These are phyloP conservation scores for Platanista minor DNA, from an alignment of 2,113 vertebrate genomes.

Conservation along the genomic window DNA sequence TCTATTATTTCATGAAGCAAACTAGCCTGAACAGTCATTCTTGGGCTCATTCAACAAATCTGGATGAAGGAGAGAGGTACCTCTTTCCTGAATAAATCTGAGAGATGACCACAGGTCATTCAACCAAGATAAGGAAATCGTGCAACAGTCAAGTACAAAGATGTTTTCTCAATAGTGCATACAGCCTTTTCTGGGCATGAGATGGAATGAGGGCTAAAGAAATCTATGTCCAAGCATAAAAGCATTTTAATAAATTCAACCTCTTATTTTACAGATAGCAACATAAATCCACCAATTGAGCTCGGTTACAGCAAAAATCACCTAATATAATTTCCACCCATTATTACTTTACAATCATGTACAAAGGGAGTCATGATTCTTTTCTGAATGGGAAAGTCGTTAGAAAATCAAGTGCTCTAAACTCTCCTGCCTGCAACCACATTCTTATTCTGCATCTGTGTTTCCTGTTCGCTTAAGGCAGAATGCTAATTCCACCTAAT, in stretches of 20 bases:
- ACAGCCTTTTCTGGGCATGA: too few relatives aligned
- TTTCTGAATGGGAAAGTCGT: neutral
- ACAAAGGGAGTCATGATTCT: neutral
- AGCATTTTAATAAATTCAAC: neutral
- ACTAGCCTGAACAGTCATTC: neutral
- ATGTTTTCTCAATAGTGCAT: neutral
- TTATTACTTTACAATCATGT: neutral
- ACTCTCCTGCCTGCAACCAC: neutral
- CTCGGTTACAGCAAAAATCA: neutral
- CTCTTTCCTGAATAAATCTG: neutral
- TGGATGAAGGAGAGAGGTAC: neutral
- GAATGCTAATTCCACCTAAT: constrained; percentile 61
- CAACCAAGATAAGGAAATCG: neutral
- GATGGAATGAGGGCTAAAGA: neutral
- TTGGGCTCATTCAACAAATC: neutral
- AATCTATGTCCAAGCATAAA: neutral
- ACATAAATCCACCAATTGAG: neutral
- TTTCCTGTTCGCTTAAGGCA: neutral
- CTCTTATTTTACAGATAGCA: neutral
- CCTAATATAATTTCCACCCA: neutral
- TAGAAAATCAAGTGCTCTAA: neutral
- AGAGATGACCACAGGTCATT: neutral
- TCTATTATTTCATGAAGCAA: neutral
- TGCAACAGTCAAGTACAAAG: neutral
- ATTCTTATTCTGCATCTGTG: neutral